These are phyloP conservation scores for Eonycteris spelaea DNA, from an alignment of 2,113 vertebrate genomes.

Conservation along the genomic window DNA sequence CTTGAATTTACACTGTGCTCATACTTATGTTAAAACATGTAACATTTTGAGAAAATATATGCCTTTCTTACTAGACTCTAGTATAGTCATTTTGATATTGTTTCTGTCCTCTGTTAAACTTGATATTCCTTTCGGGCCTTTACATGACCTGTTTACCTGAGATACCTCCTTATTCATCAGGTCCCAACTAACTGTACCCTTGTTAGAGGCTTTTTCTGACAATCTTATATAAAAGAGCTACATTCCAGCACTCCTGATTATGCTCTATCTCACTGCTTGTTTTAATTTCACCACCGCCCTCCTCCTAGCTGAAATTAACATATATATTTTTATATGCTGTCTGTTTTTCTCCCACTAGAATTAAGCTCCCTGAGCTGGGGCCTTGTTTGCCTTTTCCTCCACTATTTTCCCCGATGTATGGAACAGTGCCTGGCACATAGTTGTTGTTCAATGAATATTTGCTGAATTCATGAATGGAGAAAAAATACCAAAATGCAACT, in stretches of 20 bases:
- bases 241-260: neutral
- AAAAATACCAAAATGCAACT: constrained; percentile 27
- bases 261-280: neutral
- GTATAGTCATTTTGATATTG: neutral
- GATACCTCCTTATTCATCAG: neutral
- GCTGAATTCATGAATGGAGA: constrained; percentile 51
- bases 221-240: neutral
- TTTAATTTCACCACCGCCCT: neutral
- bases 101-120: neutral
- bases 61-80: neutral
- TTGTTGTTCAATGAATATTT: constrained; percentile 48
- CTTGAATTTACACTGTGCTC: neutral
- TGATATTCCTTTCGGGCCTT: neutral
- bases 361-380: neutral
- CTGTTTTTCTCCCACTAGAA: neutral
- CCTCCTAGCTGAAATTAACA: constrained; percentile 25
- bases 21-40: neutral
- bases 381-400: constrained; percentile 29
- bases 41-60: neutral
- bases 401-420: constrained; percentile 6
- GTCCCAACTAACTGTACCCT: neutral
- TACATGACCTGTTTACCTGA: neutral
- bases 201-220: neutral
- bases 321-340: constrained; percentile 12
- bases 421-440: constrained; percentile 36